Percentiles rank a stretch among this genome's conserved stretches.
Conservation (phyloP, 2,888 invertebrate species). For the Eilema caniola region DNA sequence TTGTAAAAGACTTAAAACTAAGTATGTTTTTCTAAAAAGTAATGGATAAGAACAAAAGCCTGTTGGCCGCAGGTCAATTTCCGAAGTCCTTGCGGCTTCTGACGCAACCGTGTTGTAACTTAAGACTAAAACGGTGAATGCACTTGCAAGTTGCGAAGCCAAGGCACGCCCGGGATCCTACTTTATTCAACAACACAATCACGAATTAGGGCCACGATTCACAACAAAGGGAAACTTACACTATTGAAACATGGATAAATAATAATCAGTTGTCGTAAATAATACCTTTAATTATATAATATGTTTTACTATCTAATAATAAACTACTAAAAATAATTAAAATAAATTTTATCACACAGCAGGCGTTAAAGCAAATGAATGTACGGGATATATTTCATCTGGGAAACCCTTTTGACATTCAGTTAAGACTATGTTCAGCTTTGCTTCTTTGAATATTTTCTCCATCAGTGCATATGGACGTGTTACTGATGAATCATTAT, state of each 20-base stretch:
- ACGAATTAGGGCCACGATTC: constrained; percentile 79
- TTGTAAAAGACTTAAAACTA: constrained; percentile 18
- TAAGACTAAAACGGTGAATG: constrained; percentile 69
- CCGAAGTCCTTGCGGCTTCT: constrained; percentile 54
- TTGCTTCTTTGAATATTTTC: constrained; percentile 90
- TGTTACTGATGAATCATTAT: constrained; percentile 96
- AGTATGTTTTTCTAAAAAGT: constrained; percentile 9
- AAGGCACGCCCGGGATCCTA: constrained; percentile 66
- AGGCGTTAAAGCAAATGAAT: constrained; percentile 93
- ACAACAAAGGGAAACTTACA: constrained; percentile 68
- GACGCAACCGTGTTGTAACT: constrained; percentile 72
- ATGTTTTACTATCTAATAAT: background rate
- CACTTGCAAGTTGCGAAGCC: constrained; percentile 66
- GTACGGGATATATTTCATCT: constrained; percentile 94
- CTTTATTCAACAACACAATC: constrained; percentile 77
- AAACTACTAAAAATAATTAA: constrained; percentile 1
- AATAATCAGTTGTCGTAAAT: constrained; percentile 43
- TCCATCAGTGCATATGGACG: constrained; percentile 89
- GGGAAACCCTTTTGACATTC: constrained; percentile 94
- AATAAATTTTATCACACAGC: constrained; percentile 12
- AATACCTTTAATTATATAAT: constrained; percentile 30
- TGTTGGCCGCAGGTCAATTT: constrained; percentile 47
- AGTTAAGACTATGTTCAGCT: constrained; percentile 89
- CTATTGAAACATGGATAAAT: constrained; percentile 56
- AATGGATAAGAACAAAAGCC: constrained; percentile 36